Percentiles rank a stretch among this genome's conserved stretches.
These are phyloP conservation scores for Gryllus bimaculatus DNA, from an alignment of 1,140 invertebrate genomes.

Conservation along the genomic window DNA sequence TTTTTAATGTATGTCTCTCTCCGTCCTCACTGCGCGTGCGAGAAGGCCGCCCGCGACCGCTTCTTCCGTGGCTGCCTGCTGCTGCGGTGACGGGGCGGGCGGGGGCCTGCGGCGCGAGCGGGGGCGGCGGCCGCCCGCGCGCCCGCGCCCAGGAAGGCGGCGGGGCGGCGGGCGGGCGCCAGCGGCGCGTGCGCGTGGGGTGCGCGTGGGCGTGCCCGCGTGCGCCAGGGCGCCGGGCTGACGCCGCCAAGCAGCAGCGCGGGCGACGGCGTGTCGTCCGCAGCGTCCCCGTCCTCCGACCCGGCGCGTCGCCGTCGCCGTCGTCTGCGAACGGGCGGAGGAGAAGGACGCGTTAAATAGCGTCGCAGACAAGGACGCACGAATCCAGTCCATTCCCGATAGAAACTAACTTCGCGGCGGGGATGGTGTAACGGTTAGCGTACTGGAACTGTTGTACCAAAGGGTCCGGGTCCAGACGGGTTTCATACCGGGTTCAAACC, in stretches of 20 bases:
- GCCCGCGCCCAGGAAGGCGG: not conserved
- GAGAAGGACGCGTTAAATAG: no score
- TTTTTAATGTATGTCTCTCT: no score
- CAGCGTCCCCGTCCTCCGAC: not conserved
- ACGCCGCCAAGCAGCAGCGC: not conserved
- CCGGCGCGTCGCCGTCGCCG: no score
- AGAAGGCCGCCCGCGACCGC: slow-evolving; percentile 87
- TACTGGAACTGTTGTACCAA: no score
- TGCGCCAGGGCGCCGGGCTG: not conserved
- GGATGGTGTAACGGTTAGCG: no score
- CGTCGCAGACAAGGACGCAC: no score
- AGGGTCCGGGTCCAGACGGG: no score
- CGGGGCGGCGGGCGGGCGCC: no score
- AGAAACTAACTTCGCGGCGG: no score
- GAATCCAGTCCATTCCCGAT: no score
- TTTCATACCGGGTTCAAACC: no score
- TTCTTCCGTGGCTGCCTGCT: slow-evolving; percentile 66
- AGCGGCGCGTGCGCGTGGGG: not conserved
- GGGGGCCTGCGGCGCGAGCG: not conserved
- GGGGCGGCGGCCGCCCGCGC: not conserved
- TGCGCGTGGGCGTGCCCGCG: not conserved
- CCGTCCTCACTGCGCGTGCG: slow-evolving; percentile 61
- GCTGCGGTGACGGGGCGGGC: not conserved
- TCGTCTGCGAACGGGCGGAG: not conserved
- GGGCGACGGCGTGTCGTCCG: not conserved